These are phyloP conservation scores for Chroicocephalus ridibundus DNA, from an alignment of 2,113 vertebrate genomes.

Conservation along the genomic window DNA sequence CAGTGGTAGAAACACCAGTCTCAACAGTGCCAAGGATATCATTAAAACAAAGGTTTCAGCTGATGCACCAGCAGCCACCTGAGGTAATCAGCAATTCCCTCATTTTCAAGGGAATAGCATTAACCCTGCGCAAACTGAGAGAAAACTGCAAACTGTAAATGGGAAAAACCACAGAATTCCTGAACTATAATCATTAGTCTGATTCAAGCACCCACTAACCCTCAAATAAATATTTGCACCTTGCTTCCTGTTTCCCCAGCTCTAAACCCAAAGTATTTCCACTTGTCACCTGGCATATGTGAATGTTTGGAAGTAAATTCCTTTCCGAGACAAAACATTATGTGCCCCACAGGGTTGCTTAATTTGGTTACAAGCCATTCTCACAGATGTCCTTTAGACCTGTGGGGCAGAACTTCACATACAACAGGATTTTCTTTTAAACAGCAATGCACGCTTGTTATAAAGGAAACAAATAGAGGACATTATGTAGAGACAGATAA, in stretches of 20 bases:
- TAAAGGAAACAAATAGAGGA: neutral
- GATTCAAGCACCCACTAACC: neutral
- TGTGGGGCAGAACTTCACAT: neutral
- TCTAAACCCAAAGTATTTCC: neutral
- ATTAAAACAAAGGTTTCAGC: neutral
- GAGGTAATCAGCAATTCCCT: neutral
- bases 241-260: neutral
- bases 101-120: neutral
- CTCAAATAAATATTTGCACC: slow-evolving; percentile 7
- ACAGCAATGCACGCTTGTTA: neutral
- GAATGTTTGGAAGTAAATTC: neutral
- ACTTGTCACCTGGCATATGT: neutral
- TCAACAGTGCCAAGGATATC: neutral
- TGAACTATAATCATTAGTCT: neutral
- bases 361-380: neutral
- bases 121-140: neutral
- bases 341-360: neutral
- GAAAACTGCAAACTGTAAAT: neutral
- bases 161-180: neutral
- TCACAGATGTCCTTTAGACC: neutral
- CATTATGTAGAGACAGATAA: neutral
- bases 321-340: neutral
- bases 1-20: neutral
- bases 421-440: neutral
- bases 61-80: neutral